Conservation (phyloP, 2,113 vertebrate genomes). For the Cyprinodon tularosa region DNA sequence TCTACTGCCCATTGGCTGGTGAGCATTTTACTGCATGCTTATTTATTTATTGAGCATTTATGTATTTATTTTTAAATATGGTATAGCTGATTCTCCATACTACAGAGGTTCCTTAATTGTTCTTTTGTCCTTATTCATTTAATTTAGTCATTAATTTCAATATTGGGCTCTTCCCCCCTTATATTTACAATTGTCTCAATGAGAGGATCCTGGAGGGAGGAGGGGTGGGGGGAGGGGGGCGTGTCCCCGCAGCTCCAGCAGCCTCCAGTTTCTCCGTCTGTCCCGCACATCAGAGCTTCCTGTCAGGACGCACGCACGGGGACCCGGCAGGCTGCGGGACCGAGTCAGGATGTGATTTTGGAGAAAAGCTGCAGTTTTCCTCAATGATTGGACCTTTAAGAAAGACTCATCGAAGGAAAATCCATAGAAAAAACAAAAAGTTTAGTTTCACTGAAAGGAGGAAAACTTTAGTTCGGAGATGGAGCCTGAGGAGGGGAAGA, state of each 20-base stretch:
- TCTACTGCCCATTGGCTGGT: too few species aligned
- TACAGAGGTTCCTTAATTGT: too few species aligned
- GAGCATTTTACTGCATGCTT: too few species aligned
- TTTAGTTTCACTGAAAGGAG: background rate
- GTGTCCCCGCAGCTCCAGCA: slow-evolving; percentile 38
- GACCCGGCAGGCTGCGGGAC: slow-evolving; percentile 22
- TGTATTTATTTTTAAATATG: too few species aligned
- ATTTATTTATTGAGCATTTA: too few species aligned
- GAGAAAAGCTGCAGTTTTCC: background rate
- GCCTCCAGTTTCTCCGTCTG: slow-evolving; percentile 28
- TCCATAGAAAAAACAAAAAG: background rate
- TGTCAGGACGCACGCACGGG: slow-evolving; percentile 31
- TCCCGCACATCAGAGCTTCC: slow-evolving; percentile 30
- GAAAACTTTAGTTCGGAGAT: slow-evolving; percentile 58
- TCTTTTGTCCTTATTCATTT: too few species aligned
- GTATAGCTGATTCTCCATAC: too few species aligned
- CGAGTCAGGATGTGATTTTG: background rate
- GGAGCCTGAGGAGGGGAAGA: slow-evolving; percentile 87
- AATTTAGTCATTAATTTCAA: too few species aligned
- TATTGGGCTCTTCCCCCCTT: too few species aligned
- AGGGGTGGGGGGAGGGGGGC: slow-evolving; percentile 19
- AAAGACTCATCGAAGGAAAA: too few species aligned
- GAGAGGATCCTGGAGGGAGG: background rate
- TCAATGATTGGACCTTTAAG: background rate
- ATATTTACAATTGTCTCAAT: slow-evolving; percentile 1